These are phyloP conservation scores for Drosophila oshimai DNA, from an alignment of 1,140 invertebrate species.

Conservation along the genomic window DNA sequence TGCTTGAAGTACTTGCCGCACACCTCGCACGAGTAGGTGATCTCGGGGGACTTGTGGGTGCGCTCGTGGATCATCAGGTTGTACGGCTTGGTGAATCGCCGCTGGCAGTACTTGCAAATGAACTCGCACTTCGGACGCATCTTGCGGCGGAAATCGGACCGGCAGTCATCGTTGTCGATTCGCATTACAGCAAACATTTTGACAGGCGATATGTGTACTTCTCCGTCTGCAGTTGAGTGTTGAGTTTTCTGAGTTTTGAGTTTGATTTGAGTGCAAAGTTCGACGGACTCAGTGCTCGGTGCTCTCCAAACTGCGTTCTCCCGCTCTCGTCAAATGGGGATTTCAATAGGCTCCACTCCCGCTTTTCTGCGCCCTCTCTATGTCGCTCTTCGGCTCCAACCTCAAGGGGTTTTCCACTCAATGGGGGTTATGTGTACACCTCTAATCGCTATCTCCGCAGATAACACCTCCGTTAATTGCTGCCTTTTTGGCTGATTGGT, in stretches of 20 bases:
- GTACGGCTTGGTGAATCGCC: constrained; percentile 99
- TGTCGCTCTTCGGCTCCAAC: constrained; percentile 17
- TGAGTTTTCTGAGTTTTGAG: constrained; percentile 15
- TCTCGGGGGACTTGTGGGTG: constrained; percentile 97
- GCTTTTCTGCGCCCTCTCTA: constrained; percentile 1
- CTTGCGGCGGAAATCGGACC: constrained; percentile 95
- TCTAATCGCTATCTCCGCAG: constrained; percentile 68
- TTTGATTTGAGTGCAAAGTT: not conserved
- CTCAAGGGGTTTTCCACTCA: constrained; percentile 35
- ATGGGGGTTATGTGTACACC: constrained; percentile 8
- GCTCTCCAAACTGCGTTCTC: constrained; percentile 1
- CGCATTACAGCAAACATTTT: constrained; percentile 93
- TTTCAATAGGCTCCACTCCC: constrained; percentile 14
- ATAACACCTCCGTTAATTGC: constrained; percentile 42
- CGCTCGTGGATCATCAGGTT: constrained; percentile 99
- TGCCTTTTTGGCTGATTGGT: constrained; percentile 38
- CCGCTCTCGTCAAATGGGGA: not conserved
- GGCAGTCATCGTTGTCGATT: constrained; percentile 94
- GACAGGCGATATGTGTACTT: constrained; percentile 82
- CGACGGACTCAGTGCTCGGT: not conserved
- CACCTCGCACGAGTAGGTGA: constrained; percentile 99
- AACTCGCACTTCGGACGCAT: constrained; percentile 98
- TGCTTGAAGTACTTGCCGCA: constrained; percentile 99
- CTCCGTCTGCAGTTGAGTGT: constrained; percentile 18
- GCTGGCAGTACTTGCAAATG: constrained; percentile 99